These are phyloP conservation scores for Drosophila varians DNA, from an alignment of 1,140 invertebrate species.

Conservation along the genomic window DNA sequence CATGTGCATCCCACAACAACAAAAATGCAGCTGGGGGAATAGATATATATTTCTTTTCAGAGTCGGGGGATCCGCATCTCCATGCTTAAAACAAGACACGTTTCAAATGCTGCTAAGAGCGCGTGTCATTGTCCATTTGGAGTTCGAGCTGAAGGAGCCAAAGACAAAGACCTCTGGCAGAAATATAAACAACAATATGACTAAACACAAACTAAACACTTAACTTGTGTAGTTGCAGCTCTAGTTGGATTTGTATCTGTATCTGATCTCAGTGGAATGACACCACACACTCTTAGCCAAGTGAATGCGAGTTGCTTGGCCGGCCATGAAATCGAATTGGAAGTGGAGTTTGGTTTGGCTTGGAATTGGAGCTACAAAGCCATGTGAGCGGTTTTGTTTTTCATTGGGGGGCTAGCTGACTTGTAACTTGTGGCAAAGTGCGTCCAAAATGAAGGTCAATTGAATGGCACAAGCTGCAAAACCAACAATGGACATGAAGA, in stretches of 20 bases:
- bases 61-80: constrained; percentile 14
- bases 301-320: constrained; percentile 65
- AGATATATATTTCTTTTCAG: not conserved
- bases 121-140: constrained; percentile 63
- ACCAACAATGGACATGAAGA: not conserved
- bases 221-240: constrained; percentile 39
- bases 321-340: constrained; percentile 72
- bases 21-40: constrained; percentile 35
- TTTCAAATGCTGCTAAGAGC: constrained; percentile 50
- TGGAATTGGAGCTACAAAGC: constrained; percentile 39
- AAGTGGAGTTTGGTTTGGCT: constrained; percentile 58
- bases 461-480: constrained; percentile 56
- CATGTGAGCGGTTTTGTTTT: constrained; percentile 31
- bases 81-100: constrained; percentile 49
- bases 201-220: constrained; percentile 66
- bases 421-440: constrained; percentile 51
- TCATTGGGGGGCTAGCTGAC: constrained; percentile 16
- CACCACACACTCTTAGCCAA: constrained; percentile 54
- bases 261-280: constrained; percentile 58
- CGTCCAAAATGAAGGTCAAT: constrained; percentile 65
- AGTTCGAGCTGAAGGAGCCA: constrained; percentile 44
- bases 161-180: constrained; percentile 64
- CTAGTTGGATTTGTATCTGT: constrained; percentile 27
- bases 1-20: constrained; percentile 58
- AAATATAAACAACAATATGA: constrained; percentile 52